Percentiles rank a stretch among this genome's conserved stretches.
Evolutionary conservation across 37 sponge, comb jelly and placozoan species (phyloP).

Genomic region (Geodia barretti): DNA sequence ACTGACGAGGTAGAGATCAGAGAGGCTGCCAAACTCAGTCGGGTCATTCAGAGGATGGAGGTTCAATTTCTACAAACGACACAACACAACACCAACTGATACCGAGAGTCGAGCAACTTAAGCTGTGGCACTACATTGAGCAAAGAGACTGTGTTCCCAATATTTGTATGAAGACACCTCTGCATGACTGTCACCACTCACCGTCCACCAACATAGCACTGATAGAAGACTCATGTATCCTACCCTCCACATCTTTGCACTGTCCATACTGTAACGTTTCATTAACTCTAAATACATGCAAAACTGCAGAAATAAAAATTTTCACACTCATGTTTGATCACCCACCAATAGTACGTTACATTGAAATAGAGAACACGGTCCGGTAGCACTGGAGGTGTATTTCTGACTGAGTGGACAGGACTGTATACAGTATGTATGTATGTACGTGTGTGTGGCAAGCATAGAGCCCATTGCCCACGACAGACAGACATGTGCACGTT

Average conservation of each 20-base stretch:
- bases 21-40: slow-evolving; percentile 88
- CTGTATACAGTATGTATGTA: not conserved
- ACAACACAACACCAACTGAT: not conserved
- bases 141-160: too few relatives aligned
- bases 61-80: slow-evolving; percentile 52
- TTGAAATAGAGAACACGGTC: not conserved
- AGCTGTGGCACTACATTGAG: too few relatives aligned
- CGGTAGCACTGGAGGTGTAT: not conserved
- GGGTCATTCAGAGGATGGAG: slow-evolving; percentile 89
- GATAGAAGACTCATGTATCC: not conserved
- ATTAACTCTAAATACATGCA: not conserved
- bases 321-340: not conserved
- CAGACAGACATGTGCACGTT: not conserved
- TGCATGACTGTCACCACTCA: too few relatives aligned
- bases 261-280: not conserved
- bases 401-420: not conserved
- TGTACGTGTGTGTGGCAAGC: slow-evolving; percentile 1
- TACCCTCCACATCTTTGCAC: not conserved
- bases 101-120: too few relatives aligned
- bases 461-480: not conserved
- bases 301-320: too few relatives aligned
- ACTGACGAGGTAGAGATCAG: slow-evolving; percentile 85
- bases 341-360: not conserved
- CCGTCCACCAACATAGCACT: too few relatives aligned
- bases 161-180: too few relatives aligned